Evolutionary conservation across 2,113 vertebrate species (phyloP).

Genomic region (Helogale parvula): DNA sequence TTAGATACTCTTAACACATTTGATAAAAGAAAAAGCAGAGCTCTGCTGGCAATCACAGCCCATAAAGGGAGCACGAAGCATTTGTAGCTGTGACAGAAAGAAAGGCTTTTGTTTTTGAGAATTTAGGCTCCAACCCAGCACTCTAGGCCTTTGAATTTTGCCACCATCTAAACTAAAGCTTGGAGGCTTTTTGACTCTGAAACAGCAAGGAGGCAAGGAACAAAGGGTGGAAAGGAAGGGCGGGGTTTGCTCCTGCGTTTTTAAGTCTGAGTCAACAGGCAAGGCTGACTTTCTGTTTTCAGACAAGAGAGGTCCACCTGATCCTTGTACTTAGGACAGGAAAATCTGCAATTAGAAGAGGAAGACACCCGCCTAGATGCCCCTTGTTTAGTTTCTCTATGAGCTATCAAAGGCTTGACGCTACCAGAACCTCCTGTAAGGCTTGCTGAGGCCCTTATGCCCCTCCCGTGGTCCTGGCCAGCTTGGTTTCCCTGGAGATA

Average conservation of each 20-base stretch:
- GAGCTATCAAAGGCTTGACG: background rate
- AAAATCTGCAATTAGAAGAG: background rate
- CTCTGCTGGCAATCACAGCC: background rate
- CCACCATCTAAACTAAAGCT: background rate
- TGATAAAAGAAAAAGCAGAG: background rate
- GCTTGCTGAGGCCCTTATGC: fast-evolving
- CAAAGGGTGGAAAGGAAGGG: background rate
- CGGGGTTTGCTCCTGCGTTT: background rate
- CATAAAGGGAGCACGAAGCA: fast-evolving
- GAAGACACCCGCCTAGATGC: background rate
- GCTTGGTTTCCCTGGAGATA: background rate
- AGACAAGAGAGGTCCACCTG: background rate
- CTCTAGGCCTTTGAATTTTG: slow-evolving; percentile 13
- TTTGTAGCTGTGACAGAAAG: background rate
- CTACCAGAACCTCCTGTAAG: background rate
- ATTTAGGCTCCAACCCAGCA: background rate
- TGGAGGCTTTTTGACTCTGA: background rate
- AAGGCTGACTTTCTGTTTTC: background rate
- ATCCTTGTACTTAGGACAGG: background rate
- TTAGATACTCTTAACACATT: background rate
- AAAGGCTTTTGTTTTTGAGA: background rate
- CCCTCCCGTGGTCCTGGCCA: too few species aligned
- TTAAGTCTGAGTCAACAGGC: background rate
- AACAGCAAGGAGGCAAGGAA: background rate
- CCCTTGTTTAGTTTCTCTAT: background rate